phyloP scores from a whole-genome alignment of 2,888 invertebrate genomes.

The Caenorhabditis doughertyi region DNA sequence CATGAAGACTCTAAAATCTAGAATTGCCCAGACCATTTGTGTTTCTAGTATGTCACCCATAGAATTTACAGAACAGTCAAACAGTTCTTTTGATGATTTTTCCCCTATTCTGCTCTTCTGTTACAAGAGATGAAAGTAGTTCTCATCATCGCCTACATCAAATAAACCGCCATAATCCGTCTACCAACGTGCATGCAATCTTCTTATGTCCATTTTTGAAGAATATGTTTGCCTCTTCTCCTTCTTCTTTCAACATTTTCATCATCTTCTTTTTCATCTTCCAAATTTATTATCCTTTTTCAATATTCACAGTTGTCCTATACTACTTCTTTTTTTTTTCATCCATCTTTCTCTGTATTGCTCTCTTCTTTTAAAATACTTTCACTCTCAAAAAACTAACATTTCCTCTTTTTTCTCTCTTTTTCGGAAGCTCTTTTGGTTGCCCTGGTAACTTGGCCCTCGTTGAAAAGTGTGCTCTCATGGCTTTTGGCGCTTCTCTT shows the following conservation, averaged over 20 bases:
- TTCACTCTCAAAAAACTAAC: constrained; percentile 4
- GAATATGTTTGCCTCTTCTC: background rate
- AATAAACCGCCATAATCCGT: background rate
- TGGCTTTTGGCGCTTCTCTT: background rate
- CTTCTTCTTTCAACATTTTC: background rate
- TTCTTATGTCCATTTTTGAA: constrained; percentile 1
- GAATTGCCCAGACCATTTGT: no score
- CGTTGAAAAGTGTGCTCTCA: background rate
- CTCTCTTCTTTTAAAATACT: background rate
- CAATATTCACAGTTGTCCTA: background rate
- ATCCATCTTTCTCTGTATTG: background rate
- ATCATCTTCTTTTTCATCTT: background rate
- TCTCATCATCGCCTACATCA: background rate
- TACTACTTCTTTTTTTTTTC: background rate
- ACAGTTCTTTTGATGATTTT: no score
- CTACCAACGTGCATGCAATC: background rate
- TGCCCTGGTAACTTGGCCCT: constrained; percentile 21
- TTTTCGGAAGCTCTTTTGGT: constrained; percentile 30
- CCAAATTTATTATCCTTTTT: background rate
- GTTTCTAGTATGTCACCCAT: no score
- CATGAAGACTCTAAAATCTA: no score
- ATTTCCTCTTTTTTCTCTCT: constrained; percentile 10
- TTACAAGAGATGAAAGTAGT: background rate
- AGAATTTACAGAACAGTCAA: no score
- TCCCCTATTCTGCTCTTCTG: no score